Percentiles rank a stretch among this genome's conserved stretches.
phyloP scores from a whole-genome alignment of 2,113 vertebrate species.

The Esox niger region DNA sequence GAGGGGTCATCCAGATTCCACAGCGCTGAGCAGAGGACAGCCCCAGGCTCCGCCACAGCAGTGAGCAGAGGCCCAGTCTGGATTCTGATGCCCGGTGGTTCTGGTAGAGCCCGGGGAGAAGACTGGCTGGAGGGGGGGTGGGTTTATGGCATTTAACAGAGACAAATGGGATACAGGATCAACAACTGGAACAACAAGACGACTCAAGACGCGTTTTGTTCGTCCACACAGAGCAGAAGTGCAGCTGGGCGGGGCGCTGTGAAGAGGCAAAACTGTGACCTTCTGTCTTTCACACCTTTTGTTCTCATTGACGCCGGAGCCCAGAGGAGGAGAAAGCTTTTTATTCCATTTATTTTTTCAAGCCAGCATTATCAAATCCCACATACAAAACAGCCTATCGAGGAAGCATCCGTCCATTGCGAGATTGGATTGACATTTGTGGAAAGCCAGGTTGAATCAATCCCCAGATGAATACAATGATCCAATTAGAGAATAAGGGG shows the following conservation, averaged over 20 bases:
- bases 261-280: background rate
- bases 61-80: slow-evolving; percentile 22
- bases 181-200: background rate
- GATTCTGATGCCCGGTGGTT: background rate
- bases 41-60: slow-evolving; percentile 24
- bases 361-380: background rate
- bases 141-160: too few species aligned
- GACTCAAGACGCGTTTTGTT: background rate
- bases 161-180: background rate
- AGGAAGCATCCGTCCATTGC: slow-evolving; percentile 53
- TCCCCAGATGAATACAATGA: slow-evolving; percentile 63
- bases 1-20: slow-evolving; percentile 18
- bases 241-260: background rate
- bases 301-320: background rate
- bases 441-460: slow-evolving; percentile 54
- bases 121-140: background rate
- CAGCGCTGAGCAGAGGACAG: slow-evolving; percentile 10
- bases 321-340: background rate
- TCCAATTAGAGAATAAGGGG: slow-evolving; percentile 64
- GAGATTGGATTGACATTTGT: slow-evolving; percentile 55
- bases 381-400: slow-evolving; percentile 57
- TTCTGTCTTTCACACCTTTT: background rate
- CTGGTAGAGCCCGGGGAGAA: background rate
- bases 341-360: background rate
- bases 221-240: too few species aligned